Percentiles rank a stretch among this genome's conserved stretches.
These are phyloP conservation scores for Steatornis caripensis DNA, from an alignment of 2,113 vertebrate genomes.

Conservation along the genomic window DNA sequence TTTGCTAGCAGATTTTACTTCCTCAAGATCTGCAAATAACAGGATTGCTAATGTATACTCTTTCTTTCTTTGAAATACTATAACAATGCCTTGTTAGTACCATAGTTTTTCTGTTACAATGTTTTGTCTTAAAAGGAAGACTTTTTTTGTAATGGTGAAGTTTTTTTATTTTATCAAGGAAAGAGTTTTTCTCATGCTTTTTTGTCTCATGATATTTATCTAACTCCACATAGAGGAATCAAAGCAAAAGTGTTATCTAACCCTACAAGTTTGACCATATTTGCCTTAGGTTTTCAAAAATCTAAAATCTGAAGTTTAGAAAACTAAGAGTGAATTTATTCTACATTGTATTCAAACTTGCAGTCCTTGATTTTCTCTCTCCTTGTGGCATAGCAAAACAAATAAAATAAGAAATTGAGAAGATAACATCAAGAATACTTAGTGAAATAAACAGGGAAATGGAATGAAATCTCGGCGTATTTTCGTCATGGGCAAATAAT, in stretches of 20 bases:
- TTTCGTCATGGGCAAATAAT: conserved; percentile 4
- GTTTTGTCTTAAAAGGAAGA: neutral
- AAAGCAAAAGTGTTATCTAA: neutral
- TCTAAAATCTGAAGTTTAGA: neutral
- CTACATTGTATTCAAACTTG: neutral
- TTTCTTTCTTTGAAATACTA: neutral
- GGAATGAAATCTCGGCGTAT: conserved; percentile 1
- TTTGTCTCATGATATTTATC: neutral
- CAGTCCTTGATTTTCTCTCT: neutral
- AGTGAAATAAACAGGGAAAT: conserved; percentile 15
- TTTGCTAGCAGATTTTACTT: neutral
- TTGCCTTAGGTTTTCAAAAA: neutral
- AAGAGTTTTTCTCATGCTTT: neutral
- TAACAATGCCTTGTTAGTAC: neutral
- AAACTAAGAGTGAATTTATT: neutral
- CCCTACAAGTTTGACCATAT: neutral
- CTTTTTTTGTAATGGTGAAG: neutral
- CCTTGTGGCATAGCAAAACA: neutral
- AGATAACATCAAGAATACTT: neutral
- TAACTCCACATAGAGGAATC: neutral
- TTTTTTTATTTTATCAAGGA: neutral
- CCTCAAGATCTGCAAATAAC: neutral
- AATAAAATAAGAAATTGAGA: conserved; percentile 45
- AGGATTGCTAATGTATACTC: neutral
- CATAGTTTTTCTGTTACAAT: neutral